These are phyloP conservation scores for Myrmecophaga tridactyla DNA, from an alignment of 2,113 vertebrate species.

Conservation along the genomic window DNA sequence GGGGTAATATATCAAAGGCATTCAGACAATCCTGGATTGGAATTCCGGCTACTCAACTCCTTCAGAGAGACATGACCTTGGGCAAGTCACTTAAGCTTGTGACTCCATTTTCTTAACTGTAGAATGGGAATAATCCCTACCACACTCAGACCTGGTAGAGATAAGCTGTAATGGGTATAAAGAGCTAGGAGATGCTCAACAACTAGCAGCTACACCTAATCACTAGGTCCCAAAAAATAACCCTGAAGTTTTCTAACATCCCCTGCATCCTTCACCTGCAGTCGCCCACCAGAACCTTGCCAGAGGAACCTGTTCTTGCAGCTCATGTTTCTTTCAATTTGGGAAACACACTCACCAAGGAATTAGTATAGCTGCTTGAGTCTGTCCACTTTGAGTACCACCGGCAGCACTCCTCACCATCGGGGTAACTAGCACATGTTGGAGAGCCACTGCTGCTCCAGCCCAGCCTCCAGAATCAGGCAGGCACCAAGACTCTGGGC, in stretches of 20 bases:
- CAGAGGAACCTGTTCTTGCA: neutral
- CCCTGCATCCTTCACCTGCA: neutral
- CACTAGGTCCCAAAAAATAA: neutral
- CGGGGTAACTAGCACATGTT: neutral
- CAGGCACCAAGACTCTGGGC: neutral
- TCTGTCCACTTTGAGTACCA: neutral
- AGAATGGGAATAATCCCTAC: neutral
- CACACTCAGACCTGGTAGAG: neutral
- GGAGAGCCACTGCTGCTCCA: slow-evolving; percentile 14
- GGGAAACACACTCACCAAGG: neutral
- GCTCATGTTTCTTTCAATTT: neutral
- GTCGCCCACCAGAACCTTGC: neutral
- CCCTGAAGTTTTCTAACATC: neutral
- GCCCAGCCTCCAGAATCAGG: neutral
- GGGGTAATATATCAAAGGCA: neutral
- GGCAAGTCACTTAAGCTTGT: neutral
- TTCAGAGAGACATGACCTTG: neutral
- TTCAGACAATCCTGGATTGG: neutral
- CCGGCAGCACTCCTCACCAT: neutral
- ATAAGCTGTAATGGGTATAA: neutral
- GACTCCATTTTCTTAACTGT: no score
- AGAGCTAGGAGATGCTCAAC: neutral
- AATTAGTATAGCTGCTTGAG: no score
- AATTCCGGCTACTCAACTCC: neutral
- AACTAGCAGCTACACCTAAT: neutral